These are phyloP conservation scores for Diuraphis noxia DNA, from an alignment of 1,140 invertebrate species.

Conservation along the genomic window DNA sequence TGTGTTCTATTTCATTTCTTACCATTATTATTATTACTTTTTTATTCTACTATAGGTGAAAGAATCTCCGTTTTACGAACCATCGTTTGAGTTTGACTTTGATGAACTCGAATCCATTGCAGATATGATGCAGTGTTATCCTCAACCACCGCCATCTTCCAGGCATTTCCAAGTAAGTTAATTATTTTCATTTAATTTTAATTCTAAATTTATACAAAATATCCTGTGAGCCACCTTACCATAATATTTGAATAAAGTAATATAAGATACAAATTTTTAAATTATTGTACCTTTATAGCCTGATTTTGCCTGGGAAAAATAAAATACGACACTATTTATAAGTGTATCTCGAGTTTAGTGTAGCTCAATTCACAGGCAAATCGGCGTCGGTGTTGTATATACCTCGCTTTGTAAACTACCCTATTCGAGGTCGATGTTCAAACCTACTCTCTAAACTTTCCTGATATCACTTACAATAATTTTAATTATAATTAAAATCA, in stretches of 20 bases:
- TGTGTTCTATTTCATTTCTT: slow-evolving; percentile 36
- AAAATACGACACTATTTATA: background rate
- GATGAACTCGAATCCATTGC: background rate
- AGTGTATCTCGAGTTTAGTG: too few species aligned
- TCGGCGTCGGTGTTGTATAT: too few species aligned
- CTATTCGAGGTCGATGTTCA: background rate
- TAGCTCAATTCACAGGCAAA: background rate
- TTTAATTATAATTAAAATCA: too few species aligned
- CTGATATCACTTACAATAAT: too few species aligned
- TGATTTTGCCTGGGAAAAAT: background rate
- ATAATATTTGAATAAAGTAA: background rate
- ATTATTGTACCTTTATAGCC: too few species aligned
- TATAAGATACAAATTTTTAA: too few species aligned
- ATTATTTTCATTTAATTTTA: background rate
- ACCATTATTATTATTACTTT: background rate
- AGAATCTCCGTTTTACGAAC: slow-evolving; percentile 47
- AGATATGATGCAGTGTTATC: slow-evolving; percentile 47
- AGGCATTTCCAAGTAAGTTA: slow-evolving; percentile 44
- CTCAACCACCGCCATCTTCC: slow-evolving; percentile 27
- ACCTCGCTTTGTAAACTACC: background rate
- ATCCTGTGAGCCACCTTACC: background rate
- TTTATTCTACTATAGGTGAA: slow-evolving; percentile 27
- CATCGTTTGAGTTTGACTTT: slow-evolving; percentile 45
- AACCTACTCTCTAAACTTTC: too few species aligned
- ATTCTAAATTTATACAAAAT: background rate